Evolutionary conservation across 1,140 invertebrate species (phyloP), one percentile per base, ranked within the genome.

Genomic region (Bilobella aurantiaca): DNA sequence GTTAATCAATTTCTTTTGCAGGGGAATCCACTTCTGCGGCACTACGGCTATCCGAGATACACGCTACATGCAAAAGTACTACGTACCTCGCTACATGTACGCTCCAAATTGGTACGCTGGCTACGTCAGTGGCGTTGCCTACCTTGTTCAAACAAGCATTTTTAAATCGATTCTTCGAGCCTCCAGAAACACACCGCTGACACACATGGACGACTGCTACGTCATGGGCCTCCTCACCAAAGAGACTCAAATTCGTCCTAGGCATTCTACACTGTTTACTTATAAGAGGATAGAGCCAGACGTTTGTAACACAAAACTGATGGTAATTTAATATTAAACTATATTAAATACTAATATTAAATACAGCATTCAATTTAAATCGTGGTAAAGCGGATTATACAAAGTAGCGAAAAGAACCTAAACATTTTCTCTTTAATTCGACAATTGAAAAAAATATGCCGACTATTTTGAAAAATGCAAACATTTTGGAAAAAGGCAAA

Each of bases 201-300:
- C 79, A 65, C 78, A 77, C 74, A 68, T 80, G 63, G 79, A 81
- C 63, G 79, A 81, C 61, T 78, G 76, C 1, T 81, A 75, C 71
- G 74, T 80, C 18, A 79, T 78, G 3, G 79, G 79, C 1, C 73
- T 80, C 12, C 62, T 79, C 18, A 73, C 75, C 1, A 70, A 71
- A 42, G 59, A 68, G 0, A 67, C 73, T 3, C 69, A 67, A 8
- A 62, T 75, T 0, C 28, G 57, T 16, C 74, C 64, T 1, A 47
- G 29, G 32, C 28, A 42, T 1, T 66, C 64, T 1, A 16, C 3
- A 0, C 28, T 66, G 18, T 21, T 66, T 32, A 56, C 58, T 18
- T 66, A 66, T 25, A 58, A 32, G 28, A 58, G 63, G 59, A 64
- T 57, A 3, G 21, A 32, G 28, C 63, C 63, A 14, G 34, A 64